Percentiles rank a stretch among this genome's conserved stretches.
Evolutionary conservation across 2,113 vertebrate species (phyloP).

Genomic region (Nibea coibor): DNA sequence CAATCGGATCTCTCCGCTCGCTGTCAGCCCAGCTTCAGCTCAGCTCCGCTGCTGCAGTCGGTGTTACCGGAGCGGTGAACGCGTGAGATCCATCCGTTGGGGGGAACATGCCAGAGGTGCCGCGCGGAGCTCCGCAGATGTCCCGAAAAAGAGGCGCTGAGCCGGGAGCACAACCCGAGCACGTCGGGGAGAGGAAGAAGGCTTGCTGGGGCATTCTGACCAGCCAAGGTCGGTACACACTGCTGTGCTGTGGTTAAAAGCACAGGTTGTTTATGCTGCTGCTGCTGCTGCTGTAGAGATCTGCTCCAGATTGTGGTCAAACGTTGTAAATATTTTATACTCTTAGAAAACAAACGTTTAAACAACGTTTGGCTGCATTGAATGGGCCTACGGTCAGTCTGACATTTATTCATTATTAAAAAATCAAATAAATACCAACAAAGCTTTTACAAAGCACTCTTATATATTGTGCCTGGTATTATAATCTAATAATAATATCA

Average conservation of each 20-base stretch:
- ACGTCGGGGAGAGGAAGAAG: conserved; percentile 84
- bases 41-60: conserved; percentile 41
- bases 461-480: too few species aligned
- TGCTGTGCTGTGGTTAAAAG: background rate
- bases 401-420: too few species aligned
- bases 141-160: conserved; percentile 68
- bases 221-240: conserved; percentile 91
- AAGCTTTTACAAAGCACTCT: too few species aligned
- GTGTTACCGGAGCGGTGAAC: background rate
- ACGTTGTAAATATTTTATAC: too few species aligned
- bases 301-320: too few species aligned
- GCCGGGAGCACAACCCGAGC: conserved; percentile 68
- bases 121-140: conserved; percentile 47
- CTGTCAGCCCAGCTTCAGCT: conserved; percentile 20
- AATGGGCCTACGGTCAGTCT: too few species aligned
- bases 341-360: too few species aligned
- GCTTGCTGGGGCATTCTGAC: conserved; percentile 94
- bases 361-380: too few species aligned
- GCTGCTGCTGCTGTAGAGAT: too few species aligned
- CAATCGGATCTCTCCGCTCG: conserved; percentile 71
- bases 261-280: background rate
- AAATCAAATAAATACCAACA: too few species aligned
- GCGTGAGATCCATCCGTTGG: background rate
- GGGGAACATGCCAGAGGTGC: conserved; percentile 80
- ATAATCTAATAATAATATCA: too few species aligned